A percentile compares a stretch with the other conserved stretches of the same genome.
These are phyloP conservation scores for Tachina grossa DNA, from an alignment of 2,888 invertebrate species.

Conservation along the genomic window DNA sequence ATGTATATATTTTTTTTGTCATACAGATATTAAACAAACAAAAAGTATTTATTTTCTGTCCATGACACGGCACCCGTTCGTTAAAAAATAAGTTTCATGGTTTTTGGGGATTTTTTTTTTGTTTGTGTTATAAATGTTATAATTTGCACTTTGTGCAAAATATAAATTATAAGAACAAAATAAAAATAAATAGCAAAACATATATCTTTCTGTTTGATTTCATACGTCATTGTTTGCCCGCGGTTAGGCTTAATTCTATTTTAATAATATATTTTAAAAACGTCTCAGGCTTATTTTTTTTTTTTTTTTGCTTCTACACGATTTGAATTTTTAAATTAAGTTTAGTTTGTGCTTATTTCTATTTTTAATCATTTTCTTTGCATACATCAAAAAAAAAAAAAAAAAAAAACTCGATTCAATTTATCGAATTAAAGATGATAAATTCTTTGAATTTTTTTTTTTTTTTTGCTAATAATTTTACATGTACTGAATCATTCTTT, in stretches of 20 bases:
- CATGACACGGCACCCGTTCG: slow-evolving; percentile 46
- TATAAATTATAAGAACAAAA: background rate
- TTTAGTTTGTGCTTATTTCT: background rate
- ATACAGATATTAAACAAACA: slow-evolving; percentile 31
- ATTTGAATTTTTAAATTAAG: background rate
- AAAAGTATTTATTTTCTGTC: slow-evolving; percentile 46
- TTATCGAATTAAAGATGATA: background rate
- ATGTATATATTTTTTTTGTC: slow-evolving; percentile 19
- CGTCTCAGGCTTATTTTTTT: background rate
- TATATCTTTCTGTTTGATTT: slow-evolving; percentile 4
- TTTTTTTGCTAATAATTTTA: too few species aligned
- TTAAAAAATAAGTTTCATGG: background rate
- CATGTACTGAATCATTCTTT: background rate
- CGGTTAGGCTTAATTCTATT: slow-evolving; percentile 16
- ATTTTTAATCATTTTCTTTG: slow-evolving; percentile 1
- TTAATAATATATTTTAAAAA: slow-evolving; percentile 52
- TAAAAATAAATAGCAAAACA: background rate
- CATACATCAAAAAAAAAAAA: background rate
- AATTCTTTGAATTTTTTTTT: too few species aligned
- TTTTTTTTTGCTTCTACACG: background rate
- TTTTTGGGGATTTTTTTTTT: background rate
- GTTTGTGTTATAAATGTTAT: slow-evolving; percentile 31
- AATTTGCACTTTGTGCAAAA: slow-evolving; percentile 65
- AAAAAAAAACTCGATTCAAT: background rate
- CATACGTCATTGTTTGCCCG: slow-evolving; percentile 54